Conservation (phyloP, 2,888 invertebrate genomes). For the Drosophila nigricruria region DNA sequence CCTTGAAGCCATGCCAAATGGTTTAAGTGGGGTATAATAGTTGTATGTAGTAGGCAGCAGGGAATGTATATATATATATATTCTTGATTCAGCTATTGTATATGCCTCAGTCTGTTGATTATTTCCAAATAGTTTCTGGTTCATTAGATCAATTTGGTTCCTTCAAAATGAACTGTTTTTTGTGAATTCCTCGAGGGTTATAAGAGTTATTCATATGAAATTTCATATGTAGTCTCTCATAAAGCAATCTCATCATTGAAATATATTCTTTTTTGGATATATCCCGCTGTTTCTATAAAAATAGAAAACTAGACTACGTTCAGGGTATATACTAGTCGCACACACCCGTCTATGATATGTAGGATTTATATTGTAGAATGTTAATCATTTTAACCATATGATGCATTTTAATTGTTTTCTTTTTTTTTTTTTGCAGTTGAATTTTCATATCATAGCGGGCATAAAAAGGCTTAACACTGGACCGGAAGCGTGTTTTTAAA, state of each 20-base stretch:
- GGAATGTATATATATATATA: background rate
- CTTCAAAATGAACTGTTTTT: background rate
- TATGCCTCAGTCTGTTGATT: background rate
- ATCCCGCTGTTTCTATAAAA: background rate
- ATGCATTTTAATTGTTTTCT: conserved; percentile 8
- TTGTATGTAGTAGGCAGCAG: background rate
- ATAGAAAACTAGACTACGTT: background rate
- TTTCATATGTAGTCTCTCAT: background rate
- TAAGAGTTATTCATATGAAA: background rate
- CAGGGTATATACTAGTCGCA: background rate
- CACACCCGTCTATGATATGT: background rate
- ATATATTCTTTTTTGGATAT: background rate
- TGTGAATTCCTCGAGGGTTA: background rate
- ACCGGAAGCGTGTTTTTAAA: conserved; percentile 85
- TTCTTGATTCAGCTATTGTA: background rate
- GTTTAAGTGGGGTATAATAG: conserved; percentile 3
- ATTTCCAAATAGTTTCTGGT: background rate
- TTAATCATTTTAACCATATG: conserved; percentile 26
- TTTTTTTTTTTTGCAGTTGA: conserved; percentile 76
- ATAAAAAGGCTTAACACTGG: conserved; percentile 85
- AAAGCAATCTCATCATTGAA: too few relatives aligned
- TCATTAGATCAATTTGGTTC: too few relatives aligned
- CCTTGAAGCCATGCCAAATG: conserved; percentile 5
- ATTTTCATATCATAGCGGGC: conserved; percentile 84
- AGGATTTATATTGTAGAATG: conserved; percentile 6